Percentiles rank a stretch among this genome's conserved stretches.
Conservation (phyloP, 1,140 invertebrate genomes). For the Polypedilum vanderplanki region DNA sequence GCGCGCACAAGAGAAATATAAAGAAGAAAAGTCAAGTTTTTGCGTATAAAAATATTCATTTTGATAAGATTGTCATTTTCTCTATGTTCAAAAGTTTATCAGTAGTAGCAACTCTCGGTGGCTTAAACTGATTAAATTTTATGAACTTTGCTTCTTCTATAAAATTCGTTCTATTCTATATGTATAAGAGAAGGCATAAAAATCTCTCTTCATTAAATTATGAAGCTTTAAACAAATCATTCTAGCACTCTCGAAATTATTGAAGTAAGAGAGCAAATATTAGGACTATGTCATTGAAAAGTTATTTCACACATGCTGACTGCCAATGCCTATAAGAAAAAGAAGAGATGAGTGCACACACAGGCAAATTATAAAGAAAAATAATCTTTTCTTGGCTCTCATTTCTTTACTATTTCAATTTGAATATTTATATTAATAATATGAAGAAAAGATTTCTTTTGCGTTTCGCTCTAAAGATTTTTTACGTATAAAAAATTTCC, state of each 20-base stretch:
- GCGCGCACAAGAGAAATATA: background rate
- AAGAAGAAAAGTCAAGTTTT: background rate
- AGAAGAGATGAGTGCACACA: too few species aligned
- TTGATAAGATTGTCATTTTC: background rate
- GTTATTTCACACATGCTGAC: background rate
- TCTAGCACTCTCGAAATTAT: too few species aligned
- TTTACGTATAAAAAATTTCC: too few species aligned
- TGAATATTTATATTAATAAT: too few species aligned
- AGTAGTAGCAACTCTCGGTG: background rate
- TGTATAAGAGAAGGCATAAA: too few species aligned
- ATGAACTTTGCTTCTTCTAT: background rate
- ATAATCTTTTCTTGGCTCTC: slow-evolving; percentile 13
- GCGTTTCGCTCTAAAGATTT: too few species aligned
- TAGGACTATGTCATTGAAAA: background rate
- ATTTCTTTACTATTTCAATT: background rate
- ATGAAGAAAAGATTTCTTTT: too few species aligned
- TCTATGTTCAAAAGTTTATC: slow-evolving; percentile 13
- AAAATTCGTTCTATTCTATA: background rate
- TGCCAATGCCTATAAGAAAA: background rate
- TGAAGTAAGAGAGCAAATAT: too few species aligned
- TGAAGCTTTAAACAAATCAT: background rate
- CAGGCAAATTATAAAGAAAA: background rate
- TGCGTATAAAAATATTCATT: background rate
- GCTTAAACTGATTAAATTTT: background rate
- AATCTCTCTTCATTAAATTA: background rate